Evolutionary conservation across 2,113 vertebrate genomes (phyloP), one percentile per base, ranked within the genome.

Genomic region (Rutilus rutilus): DNA sequence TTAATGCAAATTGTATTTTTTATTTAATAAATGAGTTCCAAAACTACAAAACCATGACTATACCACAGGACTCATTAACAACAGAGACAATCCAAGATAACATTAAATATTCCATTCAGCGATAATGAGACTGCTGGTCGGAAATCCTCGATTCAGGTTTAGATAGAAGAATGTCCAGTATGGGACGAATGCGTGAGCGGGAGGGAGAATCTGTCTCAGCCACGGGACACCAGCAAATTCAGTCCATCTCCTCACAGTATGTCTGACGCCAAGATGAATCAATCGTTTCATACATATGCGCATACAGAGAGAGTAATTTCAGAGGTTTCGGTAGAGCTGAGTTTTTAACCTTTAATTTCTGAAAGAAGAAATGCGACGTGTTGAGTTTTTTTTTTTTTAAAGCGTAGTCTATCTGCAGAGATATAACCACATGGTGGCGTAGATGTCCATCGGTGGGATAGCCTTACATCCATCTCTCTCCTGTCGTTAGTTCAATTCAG

Each of bases 371-470:
- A 21, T 2, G 33, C 33, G 9, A 4, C 23, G 65, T 36, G 19
- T 21, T 57, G 67, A 71, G 21, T 12, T 42, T 42, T 42, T 71
- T 71, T 54, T 21, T 42, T 71, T 71, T 54, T 21, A 0, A n/a
- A 71, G 30, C 36, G 3, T 47, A 45, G 2, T 25, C 1, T 47
- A 19, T n/a, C 42, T 54, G 39, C 39, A 83, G 25, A 47, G 2
- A 82, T 6, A n/a, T 12, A 25, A 77, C 89, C 89, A 88, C 89
- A 77, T 52, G 89, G 87, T 76, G 89, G 89, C 89, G 86, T 86
- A 69, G 71, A 47, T 45, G 78, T 57, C 71, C 78, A 47, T 67
- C 50, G 8, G 60, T 74, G 45, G 11, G 60, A 47, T 23, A 74
- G 12, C 71, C 30, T 19, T n/a, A 4, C 57, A 75, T 45, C 21